phyloP scores from a whole-genome alignment of 2,113 vertebrate species.

The Hemiscyllium ocellatum region DNA sequence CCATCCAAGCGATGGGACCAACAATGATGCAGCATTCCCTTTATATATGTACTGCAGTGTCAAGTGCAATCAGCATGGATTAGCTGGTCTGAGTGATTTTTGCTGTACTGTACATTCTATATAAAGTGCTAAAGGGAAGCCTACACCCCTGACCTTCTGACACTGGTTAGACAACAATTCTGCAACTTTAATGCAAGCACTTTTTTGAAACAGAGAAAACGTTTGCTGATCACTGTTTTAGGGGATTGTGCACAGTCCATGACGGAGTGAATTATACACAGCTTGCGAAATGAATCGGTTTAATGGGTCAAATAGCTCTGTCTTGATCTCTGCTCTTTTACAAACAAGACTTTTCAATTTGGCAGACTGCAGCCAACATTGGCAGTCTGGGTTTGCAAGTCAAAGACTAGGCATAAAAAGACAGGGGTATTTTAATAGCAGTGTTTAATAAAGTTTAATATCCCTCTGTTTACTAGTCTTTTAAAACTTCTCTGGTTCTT shows the following conservation, averaged over 20 bases:
- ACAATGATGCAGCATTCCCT: neutral
- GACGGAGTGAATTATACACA: neutral
- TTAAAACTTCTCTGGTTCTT: neutral
- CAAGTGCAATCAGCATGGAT: neutral
- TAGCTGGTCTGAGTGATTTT: neutral
- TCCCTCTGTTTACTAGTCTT: neutral
- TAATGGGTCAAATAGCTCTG: neutral
- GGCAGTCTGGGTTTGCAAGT: neutral
- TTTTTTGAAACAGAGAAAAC: neutral
- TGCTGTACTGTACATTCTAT: neutral
- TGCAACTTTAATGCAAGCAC: neutral
- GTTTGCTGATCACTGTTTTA: neutral
- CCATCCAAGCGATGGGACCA: neutral
- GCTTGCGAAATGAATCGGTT: neutral
- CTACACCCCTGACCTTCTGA: neutral
- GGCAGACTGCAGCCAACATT: neutral
- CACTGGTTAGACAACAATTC: neutral
- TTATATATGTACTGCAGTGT: neutral
- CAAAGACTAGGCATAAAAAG: neutral
- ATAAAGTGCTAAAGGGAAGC: neutral
- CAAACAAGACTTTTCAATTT: neutral
- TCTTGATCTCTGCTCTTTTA: neutral
- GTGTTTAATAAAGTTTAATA: neutral
- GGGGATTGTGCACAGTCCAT: neutral
- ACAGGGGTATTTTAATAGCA: neutral